Conservation (phyloP, 2,113 vertebrate genomes). For the Alligator sinensis region DNA sequence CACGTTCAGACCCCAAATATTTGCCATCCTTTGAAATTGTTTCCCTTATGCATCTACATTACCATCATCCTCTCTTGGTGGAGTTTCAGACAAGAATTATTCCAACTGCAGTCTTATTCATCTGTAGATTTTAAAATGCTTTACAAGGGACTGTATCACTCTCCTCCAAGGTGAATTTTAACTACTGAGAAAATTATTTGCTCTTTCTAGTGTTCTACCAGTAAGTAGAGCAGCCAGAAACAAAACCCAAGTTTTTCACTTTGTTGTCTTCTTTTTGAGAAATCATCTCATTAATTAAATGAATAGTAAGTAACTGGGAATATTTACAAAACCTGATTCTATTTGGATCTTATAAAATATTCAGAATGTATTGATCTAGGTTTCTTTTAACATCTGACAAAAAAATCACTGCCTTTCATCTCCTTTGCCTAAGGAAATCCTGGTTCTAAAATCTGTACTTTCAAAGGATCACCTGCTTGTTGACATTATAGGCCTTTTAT, state of each 20-base stretch:
- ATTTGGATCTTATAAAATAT: not conserved
- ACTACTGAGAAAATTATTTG: not conserved
- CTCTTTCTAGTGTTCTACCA: not conserved
- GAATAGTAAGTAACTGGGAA: not conserved
- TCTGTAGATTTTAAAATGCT: not conserved
- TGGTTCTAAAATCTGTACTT: rapidly evolving
- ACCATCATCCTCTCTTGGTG: not conserved
- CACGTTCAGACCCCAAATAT: not conserved
- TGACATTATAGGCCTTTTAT: not conserved
- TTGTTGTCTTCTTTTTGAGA: not conserved
- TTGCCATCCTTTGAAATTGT: not conserved
- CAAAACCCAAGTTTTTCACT: not conserved
- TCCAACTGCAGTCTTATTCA: not conserved
- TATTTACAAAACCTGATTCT: not conserved
- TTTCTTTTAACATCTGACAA: not conserved
- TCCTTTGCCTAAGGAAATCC: not conserved
- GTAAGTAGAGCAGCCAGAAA: not conserved
- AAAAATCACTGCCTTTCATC: not conserved
- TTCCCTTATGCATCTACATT: not conserved
- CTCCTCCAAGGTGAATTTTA: not conserved
- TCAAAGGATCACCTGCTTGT: not conserved
- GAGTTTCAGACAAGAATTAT: not conserved
- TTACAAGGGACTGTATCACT: not conserved
- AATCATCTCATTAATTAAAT: not conserved
- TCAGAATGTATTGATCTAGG: not conserved